Conservation (phyloP, 2,113 vertebrate species). For the Scytalopus superciliaris region DNA sequence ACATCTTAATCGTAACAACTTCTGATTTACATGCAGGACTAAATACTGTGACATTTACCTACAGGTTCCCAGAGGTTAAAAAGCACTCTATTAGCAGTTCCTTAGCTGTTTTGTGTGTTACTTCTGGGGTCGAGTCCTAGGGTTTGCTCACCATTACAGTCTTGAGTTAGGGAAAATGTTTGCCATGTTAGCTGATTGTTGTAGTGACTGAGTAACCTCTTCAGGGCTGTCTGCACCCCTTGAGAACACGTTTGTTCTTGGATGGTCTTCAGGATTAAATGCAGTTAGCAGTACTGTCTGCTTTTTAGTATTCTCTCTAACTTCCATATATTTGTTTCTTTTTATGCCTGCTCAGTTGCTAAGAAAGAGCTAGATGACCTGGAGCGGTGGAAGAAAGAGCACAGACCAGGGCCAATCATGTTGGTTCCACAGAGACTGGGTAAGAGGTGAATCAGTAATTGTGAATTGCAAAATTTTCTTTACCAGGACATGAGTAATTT, state of each 20-base stretch:
- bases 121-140: neutral
- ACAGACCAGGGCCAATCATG: slow-evolving; percentile 57
- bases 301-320: neutral
- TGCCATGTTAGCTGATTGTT: neutral
- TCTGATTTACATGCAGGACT: neutral
- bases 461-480: neutral
- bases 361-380: slow-evolving; percentile 76
- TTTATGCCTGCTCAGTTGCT: slow-evolving; percentile 70
- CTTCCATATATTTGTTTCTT: neutral
- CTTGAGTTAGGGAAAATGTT: neutral
- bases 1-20: neutral
- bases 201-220: neutral
- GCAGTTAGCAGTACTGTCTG: neutral
- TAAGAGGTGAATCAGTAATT: slow-evolving; percentile 52
- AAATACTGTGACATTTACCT: neutral
- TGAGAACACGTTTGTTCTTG: neutral
- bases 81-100: neutral
- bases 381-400: slow-evolving; percentile 71
- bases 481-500: neutral
- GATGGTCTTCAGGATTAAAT: neutral
- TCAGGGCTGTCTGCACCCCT: neutral
- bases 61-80: neutral
- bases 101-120: neutral
- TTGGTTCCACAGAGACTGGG: slow-evolving; percentile 77
- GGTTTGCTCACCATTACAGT: neutral